A percentile compares a stretch with the other conserved stretches of the same genome.
Evolutionary conservation across 2,888 invertebrate genomes (phyloP).

Genomic region (Spodoptera exigua): DNA sequence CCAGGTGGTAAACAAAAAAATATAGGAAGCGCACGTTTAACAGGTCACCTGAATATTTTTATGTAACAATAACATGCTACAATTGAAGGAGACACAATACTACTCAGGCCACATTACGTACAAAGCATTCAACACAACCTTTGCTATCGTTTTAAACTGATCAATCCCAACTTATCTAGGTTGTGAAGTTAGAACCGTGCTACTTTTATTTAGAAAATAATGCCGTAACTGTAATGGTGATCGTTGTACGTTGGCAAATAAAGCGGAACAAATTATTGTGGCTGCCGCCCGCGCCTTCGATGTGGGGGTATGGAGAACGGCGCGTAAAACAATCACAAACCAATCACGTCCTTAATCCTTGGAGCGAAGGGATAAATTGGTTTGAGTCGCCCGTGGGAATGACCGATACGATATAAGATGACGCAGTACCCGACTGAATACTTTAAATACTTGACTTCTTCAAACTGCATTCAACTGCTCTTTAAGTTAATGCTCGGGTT

Average conservation of each 20-base stretch:
- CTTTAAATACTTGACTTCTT: constrained; percentile 59
- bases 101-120: constrained; percentile 17
- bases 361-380: constrained; percentile 57
- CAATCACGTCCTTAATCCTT: constrained; percentile 63
- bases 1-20: constrained; percentile 62
- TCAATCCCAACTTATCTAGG: neutral
- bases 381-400: constrained; percentile 68
- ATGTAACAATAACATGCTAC: constrained; percentile 36
- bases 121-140: constrained; percentile 15
- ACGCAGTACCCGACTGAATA: constrained; percentile 63
- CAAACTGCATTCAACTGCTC: constrained; percentile 39
- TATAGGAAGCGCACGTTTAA: constrained; percentile 52
- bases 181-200: constrained; percentile 9
- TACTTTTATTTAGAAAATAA: constrained; percentile 55
- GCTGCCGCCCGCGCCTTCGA: constrained; percentile 58
- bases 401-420: constrained; percentile 60
- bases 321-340: constrained; percentile 60
- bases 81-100: constrained; percentile 55
- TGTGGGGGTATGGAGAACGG: constrained; percentile 54
- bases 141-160: neutral
- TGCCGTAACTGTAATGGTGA: constrained; percentile 58
- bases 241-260: constrained; percentile 72
- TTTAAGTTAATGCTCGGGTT: constrained; percentile 23
- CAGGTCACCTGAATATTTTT: constrained; percentile 32
- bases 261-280: constrained; percentile 74